These are phyloP conservation scores for Bugulina stolonifera DNA, from an alignment of 2,888 invertebrate species.

Conservation along the genomic window DNA sequence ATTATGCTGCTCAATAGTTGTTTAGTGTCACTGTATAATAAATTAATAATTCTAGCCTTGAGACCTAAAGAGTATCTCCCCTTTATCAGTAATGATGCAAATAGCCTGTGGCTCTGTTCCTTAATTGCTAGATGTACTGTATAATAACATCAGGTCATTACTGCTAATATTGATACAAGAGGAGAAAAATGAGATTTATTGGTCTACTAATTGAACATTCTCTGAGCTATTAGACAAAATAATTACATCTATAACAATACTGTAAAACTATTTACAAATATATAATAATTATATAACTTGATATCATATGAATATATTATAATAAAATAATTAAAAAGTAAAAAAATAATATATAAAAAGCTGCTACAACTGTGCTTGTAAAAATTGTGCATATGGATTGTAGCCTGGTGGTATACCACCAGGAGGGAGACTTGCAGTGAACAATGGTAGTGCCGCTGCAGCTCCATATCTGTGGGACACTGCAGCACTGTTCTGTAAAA, in stretches of 20 bases:
- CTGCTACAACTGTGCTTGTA: constrained; percentile 20
- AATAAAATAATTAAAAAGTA: neutral
- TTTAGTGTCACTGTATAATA: neutral
- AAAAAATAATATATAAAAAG: neutral
- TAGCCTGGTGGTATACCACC: constrained; percentile 7
- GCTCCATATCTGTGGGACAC: constrained; percentile 7
- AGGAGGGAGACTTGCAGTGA: neutral
- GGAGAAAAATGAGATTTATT: neutral
- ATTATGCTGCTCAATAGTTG: neutral
- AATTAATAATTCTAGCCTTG: neutral
- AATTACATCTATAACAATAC: neutral
- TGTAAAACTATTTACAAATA: neutral
- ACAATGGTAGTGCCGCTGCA: constrained; percentile 13
- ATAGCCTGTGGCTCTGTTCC: neutral
- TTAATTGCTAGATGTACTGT: neutral
- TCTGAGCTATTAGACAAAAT: neutral
- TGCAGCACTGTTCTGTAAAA: constrained; percentile 22
- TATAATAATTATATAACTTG: too few relatives aligned
- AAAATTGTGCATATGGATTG: constrained; percentile 25
- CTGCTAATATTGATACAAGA: constrained; percentile 7
- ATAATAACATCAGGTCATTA: neutral
- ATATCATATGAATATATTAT: neutral
- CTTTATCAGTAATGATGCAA: constrained; percentile 4
- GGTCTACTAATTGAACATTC: neutral
- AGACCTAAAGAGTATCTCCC: neutral